Percentiles rank a stretch among this genome's conserved stretches.
phyloP scores from a whole-genome alignment of 2,888 invertebrate species.

The Hirtodrosophila histrioides region DNA sequence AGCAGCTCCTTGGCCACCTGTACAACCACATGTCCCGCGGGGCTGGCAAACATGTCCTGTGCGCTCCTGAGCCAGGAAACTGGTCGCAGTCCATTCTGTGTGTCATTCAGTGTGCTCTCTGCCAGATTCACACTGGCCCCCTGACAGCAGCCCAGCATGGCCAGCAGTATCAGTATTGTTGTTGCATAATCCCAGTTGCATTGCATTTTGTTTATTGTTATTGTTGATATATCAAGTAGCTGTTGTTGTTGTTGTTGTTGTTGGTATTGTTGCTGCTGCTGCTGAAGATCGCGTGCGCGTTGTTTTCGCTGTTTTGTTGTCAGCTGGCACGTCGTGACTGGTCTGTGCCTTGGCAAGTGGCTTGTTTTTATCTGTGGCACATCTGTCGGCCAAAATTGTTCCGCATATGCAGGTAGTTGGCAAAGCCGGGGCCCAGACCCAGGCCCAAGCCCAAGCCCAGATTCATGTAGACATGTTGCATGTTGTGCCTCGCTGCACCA shows the following conservation, averaged over 20 bases:
- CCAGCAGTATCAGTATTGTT: constrained; percentile 19
- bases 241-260: constrained; percentile 12
- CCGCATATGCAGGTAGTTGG: constrained; percentile 57
- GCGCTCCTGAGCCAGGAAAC: constrained; percentile 80
- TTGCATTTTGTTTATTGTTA: constrained; percentile 41
- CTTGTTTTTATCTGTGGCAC: constrained; percentile 69
- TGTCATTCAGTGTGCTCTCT: constrained; percentile 39
- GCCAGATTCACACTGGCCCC: constrained; percentile 48
- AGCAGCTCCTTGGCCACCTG: constrained; percentile 88
- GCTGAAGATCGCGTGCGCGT: constrained; percentile 58
- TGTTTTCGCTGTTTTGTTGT: constrained; percentile 21
- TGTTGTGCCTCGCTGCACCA: constrained; percentile 70
- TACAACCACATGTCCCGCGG: constrained; percentile 83
- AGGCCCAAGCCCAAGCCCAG: constrained; percentile 11
- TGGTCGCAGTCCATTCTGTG: constrained; percentile 43
- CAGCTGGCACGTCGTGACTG: constrained; percentile 67
- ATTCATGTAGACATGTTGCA: constrained; percentile 13
- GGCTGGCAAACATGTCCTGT: constrained; percentile 80
- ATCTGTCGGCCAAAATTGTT: constrained; percentile 53
- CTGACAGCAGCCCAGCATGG: constrained; percentile 8
- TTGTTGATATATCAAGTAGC: no score
- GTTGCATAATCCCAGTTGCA: constrained; percentile 41
- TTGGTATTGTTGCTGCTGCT: constrained; percentile 1
- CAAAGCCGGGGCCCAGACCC: constrained; percentile 8
- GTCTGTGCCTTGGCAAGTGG: constrained; percentile 41